Base-by-base conservation (phyloP, 2,888 invertebrate species). In the Brachynemurus nebulosus region DNA sequence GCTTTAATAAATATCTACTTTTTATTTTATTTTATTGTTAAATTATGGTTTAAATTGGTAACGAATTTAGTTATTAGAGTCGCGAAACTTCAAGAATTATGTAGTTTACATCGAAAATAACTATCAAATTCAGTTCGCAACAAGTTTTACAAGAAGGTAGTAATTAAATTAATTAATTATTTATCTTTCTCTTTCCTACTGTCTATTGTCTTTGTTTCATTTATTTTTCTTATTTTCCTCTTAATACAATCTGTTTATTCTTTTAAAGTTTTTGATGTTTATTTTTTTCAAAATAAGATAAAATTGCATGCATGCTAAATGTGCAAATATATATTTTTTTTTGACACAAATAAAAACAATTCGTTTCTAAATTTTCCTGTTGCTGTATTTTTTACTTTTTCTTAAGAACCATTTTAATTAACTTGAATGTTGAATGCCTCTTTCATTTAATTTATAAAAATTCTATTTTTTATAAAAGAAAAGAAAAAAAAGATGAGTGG, bases 351-450 rank as follows among this genome's bases (percentile, higher is more conserved):
- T 4, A 27, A 27, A 27, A 27, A 27, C 27, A n/a, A n/a, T 23
- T 23, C 23, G 6, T 23, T 27, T 27, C 12, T 5, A 5, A 27
- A 27, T n/a, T 4, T 27, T 27, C n/a, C n/a, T n/a, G n/a, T n/a
- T n/a, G n/a, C n/a, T n/a, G n/a, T n/a, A 5, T 27, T 27, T 27
- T 27, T 27, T 4, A 4, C 12, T 27, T 27, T 27, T 27, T 27
- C 12, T 27, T 27, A 5, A n/a, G n/a, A n/a, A n/a, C n/a, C n/a
- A 11, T 33, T 43, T 43, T 25, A 12, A 8, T 23, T 45, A 46
- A 48, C 54, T 57, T 63, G 61, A 59, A 59, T 64, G 62, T 61
- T 61, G 60, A 60, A 61, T 63, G 60, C 60, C 58, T 54, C 58
- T 55, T 57, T 56, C 56, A 54, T 50, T 56, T 53, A 52, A 50